Conservation (phyloP, 2,797 vertebrate species). For the Distichodus sexfasciatus region DNA sequence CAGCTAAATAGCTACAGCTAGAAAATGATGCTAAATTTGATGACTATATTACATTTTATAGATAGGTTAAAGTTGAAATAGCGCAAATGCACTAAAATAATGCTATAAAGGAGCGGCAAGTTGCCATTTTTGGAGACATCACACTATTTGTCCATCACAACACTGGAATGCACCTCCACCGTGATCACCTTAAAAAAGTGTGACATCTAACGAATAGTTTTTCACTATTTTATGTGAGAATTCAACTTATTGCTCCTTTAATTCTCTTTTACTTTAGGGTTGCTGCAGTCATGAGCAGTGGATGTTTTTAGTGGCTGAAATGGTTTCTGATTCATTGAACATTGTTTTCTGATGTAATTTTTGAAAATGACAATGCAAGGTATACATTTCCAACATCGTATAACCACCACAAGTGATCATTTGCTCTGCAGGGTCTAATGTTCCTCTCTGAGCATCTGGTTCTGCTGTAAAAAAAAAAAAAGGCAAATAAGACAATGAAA, state of each 20-base stretch:
- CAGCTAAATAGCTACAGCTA: slow-evolving; percentile 30
- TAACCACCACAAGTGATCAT: slow-evolving; percentile 70
- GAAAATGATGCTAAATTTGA: slow-evolving; percentile 19
- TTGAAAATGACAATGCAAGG: slow-evolving; percentile 66
- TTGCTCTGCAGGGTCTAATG: slow-evolving; percentile 71
- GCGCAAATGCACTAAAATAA: slow-evolving; percentile 34
- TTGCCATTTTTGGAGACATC: neutral
- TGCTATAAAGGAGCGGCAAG: slow-evolving; percentile 47
- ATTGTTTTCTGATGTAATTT: neutral
- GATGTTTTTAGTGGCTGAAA: neutral
- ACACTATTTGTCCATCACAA: neutral
- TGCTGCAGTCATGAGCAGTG: neutral
- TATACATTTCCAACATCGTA: slow-evolving; percentile 75
- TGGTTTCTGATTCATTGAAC: neutral
- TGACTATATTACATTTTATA: slow-evolving; percentile 26
- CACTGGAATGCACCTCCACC: neutral
- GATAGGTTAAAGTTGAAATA: slow-evolving; percentile 7
- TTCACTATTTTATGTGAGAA: neutral
- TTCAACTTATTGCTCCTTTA: slow-evolving; percentile 14
- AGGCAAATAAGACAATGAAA: neutral
- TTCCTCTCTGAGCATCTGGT: slow-evolving; percentile 84
- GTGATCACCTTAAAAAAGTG: no score
- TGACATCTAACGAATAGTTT: neutral
- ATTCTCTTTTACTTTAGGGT: neutral
- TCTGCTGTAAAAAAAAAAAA: slow-evolving; percentile 71